Evolutionary conservation across 1,140 invertebrate genomes (phyloP), one percentile per base, ranked within the genome.

Genomic region (Caerostris extrusa): DNA sequence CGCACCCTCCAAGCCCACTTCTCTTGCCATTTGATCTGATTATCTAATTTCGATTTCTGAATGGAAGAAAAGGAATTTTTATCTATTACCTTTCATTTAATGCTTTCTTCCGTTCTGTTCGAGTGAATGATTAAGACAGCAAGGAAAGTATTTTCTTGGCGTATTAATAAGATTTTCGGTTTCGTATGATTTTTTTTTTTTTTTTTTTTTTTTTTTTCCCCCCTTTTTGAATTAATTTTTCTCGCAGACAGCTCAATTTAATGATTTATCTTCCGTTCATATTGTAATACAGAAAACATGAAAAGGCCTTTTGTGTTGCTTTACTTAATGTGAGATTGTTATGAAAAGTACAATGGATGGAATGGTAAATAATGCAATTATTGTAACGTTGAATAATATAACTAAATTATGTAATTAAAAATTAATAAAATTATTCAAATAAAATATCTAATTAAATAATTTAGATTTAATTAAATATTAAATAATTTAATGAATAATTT

Each of bases 21-120:
- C 50, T 87, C 83, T n/a, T 93, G 55, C 56, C 56, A 71, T 60
- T 93, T 71, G 91, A 93, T 87, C 91, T 93, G 91, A 71, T 87
- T 93, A 86, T 93, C 58, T 56, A 69, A 87, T 91, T 81, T 61
- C 71, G 55, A 90, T 71, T 71, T 77, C 83, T 85, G 57, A 85
- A 58, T 77, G 14, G 61, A 34, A 34, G 50, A 82, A 82, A 91
- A 82, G 55, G 71, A 19, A 81, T 82, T 69, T 58, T 82, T 81
- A 69, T 81, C 14, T 50, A 69, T 71, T 71, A 71, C n/a, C 61
- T 19, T 71, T 71, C 64, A 71, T 77, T 90, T 67, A 90, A 67
- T 60, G 14, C n/a, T 87, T 58, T n/a, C 34, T 14, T 58, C 34
- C 85, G 19, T 50, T 61, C n/a, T 14, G n/a, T 2, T 61, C 5